These are phyloP conservation scores for Meloidogyne floridensis DNA, from an alignment of 1,140 invertebrate genomes.

Conservation along the genomic window DNA sequence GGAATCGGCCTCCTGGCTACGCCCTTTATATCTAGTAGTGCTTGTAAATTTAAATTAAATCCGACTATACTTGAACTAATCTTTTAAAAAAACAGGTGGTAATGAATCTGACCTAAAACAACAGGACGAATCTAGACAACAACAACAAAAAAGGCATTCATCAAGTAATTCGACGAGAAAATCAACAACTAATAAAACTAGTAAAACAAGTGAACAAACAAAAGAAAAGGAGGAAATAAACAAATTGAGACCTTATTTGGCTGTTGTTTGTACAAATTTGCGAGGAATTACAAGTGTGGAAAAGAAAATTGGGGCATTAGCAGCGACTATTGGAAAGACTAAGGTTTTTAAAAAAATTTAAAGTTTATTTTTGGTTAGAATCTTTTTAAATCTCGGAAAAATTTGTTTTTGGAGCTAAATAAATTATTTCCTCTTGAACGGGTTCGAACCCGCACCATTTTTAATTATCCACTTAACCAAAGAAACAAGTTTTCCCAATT, in stretches of 20 bases:
- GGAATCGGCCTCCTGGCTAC: no score
- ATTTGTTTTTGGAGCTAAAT: no score
- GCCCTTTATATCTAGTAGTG: no score
- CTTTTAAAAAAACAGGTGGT: neutral
- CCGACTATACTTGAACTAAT: no score
- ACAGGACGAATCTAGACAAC: neutral
- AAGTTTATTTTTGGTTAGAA: no score
- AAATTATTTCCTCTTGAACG: no score
- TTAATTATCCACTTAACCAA: no score
- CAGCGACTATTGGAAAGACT: neutral
- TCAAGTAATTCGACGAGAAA: neutral
- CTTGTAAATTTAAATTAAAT: no score
- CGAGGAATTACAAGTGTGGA: neutral
- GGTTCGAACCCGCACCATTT: no score
- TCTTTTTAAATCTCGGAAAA: no score
- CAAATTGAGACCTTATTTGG: slow-evolving; percentile 26
- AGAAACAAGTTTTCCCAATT: no score
- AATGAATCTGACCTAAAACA: neutral
- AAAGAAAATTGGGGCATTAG: neutral
- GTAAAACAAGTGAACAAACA: neutral
- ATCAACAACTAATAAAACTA: neutral
- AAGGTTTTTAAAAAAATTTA: neutral
- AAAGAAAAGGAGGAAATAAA: neutral
- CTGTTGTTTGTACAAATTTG: slow-evolving; percentile 30
- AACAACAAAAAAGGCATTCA: neutral